These are phyloP conservation scores for Mya arenaria DNA, from an alignment of 1,140 invertebrate species.

Conservation along the genomic window DNA sequence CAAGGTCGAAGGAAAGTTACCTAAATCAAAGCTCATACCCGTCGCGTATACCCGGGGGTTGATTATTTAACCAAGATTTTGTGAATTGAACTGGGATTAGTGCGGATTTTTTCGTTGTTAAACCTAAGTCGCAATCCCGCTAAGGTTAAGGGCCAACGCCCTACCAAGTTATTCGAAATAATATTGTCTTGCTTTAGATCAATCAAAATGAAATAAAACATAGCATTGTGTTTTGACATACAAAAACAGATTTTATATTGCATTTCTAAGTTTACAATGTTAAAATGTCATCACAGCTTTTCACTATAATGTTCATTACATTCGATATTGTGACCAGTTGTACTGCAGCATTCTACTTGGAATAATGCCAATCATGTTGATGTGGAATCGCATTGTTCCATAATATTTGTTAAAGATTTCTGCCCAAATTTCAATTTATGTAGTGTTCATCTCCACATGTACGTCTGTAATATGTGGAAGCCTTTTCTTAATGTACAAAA, in stretches of 20 bases:
- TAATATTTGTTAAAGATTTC: constrained; percentile 21
- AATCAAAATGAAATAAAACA: constrained; percentile 12
- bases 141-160: too few species aligned
- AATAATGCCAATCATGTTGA: constrained; percentile 36
- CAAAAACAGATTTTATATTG: not conserved
- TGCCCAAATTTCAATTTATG: not conserved
- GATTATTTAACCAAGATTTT: too few species aligned
- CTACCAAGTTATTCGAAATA: not conserved
- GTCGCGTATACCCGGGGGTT: too few species aligned
- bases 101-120: too few species aligned
- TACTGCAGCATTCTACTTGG: constrained; percentile 23
- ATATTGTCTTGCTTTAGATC: constrained; percentile 1
- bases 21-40: too few species aligned
- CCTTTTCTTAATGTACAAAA: constrained; percentile 30
- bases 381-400: constrained; percentile 25
- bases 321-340: constrained; percentile 14
- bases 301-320: constrained; percentile 7
- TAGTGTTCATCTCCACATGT: constrained; percentile 25
- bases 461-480: constrained; percentile 24
- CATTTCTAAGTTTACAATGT: not conserved
- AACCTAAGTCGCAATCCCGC: too few species aligned
- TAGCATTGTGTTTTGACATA: not conserved
- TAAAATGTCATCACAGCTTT: not conserved
- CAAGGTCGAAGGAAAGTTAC: too few species aligned
- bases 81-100: too few species aligned